Base-by-base conservation (phyloP, 2,888 invertebrate genomes). In the Hypolimnas misippus region DNA sequence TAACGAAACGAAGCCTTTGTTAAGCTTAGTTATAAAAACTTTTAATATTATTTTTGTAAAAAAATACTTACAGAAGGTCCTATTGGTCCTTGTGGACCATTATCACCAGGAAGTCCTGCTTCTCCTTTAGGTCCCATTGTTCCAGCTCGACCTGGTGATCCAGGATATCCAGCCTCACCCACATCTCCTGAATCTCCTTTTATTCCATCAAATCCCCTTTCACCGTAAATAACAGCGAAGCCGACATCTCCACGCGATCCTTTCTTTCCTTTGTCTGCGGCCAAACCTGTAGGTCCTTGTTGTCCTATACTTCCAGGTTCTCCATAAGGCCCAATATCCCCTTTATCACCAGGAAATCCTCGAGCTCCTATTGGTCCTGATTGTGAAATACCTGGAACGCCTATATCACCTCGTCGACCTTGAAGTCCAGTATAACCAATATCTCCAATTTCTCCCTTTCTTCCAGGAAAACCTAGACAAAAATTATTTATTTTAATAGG, bases 281-380 rank as follows among this genome's bases (percentile, higher is more conserved):
- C 87, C 62, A 92, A 89, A 5, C 97, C 97, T 74, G 93, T 93
- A 0, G 87, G 77, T 8, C 97, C 97, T 21, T 2, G 68, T 58
- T 50, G 33, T 17, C 91, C 91, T 55, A 57, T 75, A 8, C 76
- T 74, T 33, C 96, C 96, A 4, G 93, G 83, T 3, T 82, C 78
- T 52, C 97, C 97, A 38, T 82, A 87, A 0, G 93, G 93, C 14
- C 97, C 95, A 40, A 83, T 78, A 63, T 93, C 92, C 42, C 97
- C 97, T 21, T 89, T 92, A 51, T 93, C 82, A 33, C 97, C 97
- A 0, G 92, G 84, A 68, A 93, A 92, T 3, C 97, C 97, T 81
- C 95, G 95, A 8, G 87, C 78, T 14, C 97, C 97, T 29, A 72
- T 71, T 16, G 73, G 69, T 0, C 91, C 91, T 54, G 58, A 82